Evolutionary conservation across 2,888 invertebrate species (phyloP).

Genomic region (Plagodis dolabraria): DNA sequence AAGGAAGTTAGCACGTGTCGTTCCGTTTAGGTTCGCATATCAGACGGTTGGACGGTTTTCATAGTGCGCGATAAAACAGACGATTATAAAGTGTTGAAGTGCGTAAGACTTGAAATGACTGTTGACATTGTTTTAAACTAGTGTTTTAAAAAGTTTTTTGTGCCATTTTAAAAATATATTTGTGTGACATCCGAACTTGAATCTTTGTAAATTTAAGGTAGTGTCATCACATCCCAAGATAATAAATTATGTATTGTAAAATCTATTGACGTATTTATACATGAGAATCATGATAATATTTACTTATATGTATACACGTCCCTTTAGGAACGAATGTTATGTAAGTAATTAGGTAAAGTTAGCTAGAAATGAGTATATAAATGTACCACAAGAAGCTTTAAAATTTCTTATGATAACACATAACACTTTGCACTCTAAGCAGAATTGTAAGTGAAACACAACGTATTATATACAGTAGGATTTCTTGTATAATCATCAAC

Average conservation of each 20-base stretch:
- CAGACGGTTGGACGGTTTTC: slow-evolving; percentile 45
- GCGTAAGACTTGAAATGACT: slow-evolving; percentile 72
- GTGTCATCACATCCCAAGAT: slow-evolving; percentile 77
- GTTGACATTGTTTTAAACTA: slow-evolving; percentile 78
- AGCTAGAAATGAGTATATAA: slow-evolving; percentile 79
- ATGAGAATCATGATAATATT: slow-evolving; percentile 80
- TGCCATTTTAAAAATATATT: slow-evolving; percentile 83
- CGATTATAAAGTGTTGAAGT: slow-evolving; percentile 59
- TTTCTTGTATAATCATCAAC: slow-evolving; percentile 44
- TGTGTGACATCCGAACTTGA: slow-evolving; percentile 85
- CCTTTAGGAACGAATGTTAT: slow-evolving; percentile 84
- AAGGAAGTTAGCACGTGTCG: slow-evolving; percentile 45
- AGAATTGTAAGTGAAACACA: slow-evolving; percentile 71
- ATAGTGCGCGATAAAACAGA: slow-evolving; percentile 49
- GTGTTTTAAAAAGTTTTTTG: slow-evolving; percentile 84
- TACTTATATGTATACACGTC: slow-evolving; percentile 84
- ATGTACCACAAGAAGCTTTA: slow-evolving; percentile 84
- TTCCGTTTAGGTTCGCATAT: slow-evolving; percentile 28
- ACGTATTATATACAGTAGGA: slow-evolving; percentile 45
- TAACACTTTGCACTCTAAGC: slow-evolving; percentile 78
- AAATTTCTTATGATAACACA: slow-evolving; percentile 81
- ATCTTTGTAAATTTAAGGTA: slow-evolving; percentile 81
- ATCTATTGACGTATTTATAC: slow-evolving; percentile 84
- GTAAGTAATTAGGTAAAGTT: slow-evolving; percentile 79
- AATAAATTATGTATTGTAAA: slow-evolving; percentile 80